Base-by-base conservation (phyloP, 2,797 vertebrate species). In the Diplodus sargus region DNA sequence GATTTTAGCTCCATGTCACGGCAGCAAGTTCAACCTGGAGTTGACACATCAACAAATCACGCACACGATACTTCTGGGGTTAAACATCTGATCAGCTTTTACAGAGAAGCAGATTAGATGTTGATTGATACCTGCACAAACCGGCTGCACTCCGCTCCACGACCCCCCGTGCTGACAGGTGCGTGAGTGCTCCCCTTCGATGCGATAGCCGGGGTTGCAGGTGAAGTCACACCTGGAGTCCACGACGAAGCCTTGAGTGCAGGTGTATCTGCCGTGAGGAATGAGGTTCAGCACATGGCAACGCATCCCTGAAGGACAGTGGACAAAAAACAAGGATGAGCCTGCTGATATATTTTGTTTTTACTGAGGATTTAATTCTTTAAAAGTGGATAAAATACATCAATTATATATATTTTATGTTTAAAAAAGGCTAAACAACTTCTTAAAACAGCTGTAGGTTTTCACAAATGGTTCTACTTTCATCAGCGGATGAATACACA, bases 201-300 rank as follows among this genome's bases (percentile, higher is more conserved):
- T 93, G 81, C 96, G 95, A 90, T 97, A 98, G 16, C 98, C 98
- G 0, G 91, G 92, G 63, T 78, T 66, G 80, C 98, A 99, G 86
- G 90, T 91, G 87, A 97, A 99, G 75, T 96, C 95, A 6, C 98
- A 99, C 85, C 95, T 95, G 75, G 98, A 99, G 91, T 98, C 96
- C 79, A 97, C 95, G 85, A 95, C 85, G 42, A 96, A 95, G 0
- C 97, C 96, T 0, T 94, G 92, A 1, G 94, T 96, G 93, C 98
- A 99, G 65, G 86, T 92, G 85, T 97, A 97, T n/a, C 95, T 95
- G 78, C 97, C 98, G 3, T 96, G 90, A 4, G 92, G 89, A 85
- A 97, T 93, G 0, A 96, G 91, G 0, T 96, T 94, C 90, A 99
- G 88, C 47, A 95, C 86, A 0, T 86, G 95, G 92, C 98, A 99